Conservation (phyloP, 2,888 invertebrate species). For the Andrena trimmerana region DNA sequence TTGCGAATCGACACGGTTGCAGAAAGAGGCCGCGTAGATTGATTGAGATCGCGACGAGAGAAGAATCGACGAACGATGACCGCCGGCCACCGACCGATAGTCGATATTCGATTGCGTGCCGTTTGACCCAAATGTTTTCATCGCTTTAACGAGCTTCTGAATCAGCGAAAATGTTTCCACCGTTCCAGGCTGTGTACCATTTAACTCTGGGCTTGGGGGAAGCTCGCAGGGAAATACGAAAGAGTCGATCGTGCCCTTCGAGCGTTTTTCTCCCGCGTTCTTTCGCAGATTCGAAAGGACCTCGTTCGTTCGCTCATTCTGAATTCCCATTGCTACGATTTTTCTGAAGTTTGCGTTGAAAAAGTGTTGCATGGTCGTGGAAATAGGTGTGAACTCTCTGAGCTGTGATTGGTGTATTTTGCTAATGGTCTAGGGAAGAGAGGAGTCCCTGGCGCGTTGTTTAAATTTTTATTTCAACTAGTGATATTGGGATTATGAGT, state of each 20-base stretch:
- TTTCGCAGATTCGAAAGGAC: background rate
- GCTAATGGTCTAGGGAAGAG: too few species aligned
- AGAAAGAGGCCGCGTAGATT: constrained; percentile 22
- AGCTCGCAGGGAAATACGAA: background rate
- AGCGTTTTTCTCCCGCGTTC: background rate
- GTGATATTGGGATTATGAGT: too few species aligned
- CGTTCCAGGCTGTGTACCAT: constrained; percentile 7
- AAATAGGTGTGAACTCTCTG: too few species aligned
- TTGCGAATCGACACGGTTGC: background rate
- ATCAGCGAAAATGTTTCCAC: constrained; percentile 57
- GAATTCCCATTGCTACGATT: too few species aligned
- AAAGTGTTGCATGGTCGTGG: too few species aligned
- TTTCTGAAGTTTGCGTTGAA: too few species aligned
- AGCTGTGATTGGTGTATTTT: too few species aligned
- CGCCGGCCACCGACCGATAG: constrained; percentile 22
- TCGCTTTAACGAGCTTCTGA: constrained; percentile 61
- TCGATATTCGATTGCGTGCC: constrained; percentile 58
- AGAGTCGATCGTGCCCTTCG: background rate
- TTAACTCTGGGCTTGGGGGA: constrained; percentile 6
- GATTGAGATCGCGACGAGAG: constrained; percentile 39
- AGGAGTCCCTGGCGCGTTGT: too few species aligned
- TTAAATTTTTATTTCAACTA: too few species aligned
- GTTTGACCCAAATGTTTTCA: constrained; percentile 68
- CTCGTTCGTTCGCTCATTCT: too few species aligned
- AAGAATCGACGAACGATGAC: constrained; percentile 51